Evolutionary conservation across 2,888 invertebrate species (phyloP).

Genomic region (Penaeus monodon): DNA sequence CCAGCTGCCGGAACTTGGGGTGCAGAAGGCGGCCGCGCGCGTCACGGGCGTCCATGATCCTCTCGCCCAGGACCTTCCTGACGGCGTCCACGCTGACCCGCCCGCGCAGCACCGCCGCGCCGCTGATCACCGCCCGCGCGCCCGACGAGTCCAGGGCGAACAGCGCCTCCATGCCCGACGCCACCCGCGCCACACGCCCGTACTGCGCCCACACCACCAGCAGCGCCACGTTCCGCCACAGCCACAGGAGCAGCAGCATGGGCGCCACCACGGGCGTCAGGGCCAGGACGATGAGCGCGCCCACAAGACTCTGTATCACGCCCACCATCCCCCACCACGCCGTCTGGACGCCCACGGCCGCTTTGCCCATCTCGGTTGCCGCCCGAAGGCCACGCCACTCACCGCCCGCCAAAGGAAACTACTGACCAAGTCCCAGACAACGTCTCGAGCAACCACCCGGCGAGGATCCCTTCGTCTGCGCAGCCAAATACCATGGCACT

Average conservation of each 20-base stretch:
- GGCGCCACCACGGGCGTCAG: slow-evolving; percentile 26
- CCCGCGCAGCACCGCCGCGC: slow-evolving; percentile 28
- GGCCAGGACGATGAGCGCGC: slow-evolving; percentile 9
- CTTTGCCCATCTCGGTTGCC: background rate
- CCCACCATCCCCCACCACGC: slow-evolving; percentile 23
- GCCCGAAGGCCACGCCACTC: no score
- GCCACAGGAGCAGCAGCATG: slow-evolving; percentile 38
- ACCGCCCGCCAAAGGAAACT: no score
- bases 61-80: slow-evolving; percentile 2
- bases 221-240: slow-evolving; percentile 42
- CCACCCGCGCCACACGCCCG: slow-evolving; percentile 4
- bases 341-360: background rate
- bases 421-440: no score
- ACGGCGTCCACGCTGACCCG: slow-evolving; percentile 20
- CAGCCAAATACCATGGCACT: no score
- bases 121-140: slow-evolving; percentile 47
- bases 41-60: slow-evolving; percentile 27
- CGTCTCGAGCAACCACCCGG: no score
- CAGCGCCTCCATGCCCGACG: slow-evolving; percentile 53
- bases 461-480: no score
- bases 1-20: slow-evolving; percentile 46
- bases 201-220: slow-evolving; percentile 1
- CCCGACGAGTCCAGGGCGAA: slow-evolving; percentile 48
- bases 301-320: slow-evolving; percentile 16
- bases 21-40: slow-evolving; percentile 20